Percentiles rank a stretch among this genome's conserved stretches.
phyloP scores from a whole-genome alignment of 2,888 invertebrate genomes.

The Eupeodes luniger region DNA sequence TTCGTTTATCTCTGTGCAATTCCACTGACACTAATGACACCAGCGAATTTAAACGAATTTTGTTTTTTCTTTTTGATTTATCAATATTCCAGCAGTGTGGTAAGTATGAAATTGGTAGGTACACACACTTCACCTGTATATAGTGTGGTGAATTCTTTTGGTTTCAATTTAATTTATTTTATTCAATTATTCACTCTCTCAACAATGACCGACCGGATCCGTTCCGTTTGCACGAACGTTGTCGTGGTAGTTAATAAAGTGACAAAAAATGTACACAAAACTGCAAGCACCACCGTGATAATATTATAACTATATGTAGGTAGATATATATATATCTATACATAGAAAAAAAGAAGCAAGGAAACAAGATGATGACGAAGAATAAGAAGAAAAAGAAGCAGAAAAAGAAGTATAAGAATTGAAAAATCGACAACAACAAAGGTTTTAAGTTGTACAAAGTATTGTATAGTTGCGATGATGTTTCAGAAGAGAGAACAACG shows the following conservation, averaged over 20 bases:
- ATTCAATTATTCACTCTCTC: constrained; percentile 29
- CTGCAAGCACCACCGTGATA: constrained; percentile 63
- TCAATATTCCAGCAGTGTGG: constrained; percentile 53
- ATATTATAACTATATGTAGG: background rate
- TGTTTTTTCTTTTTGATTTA: constrained; percentile 42
- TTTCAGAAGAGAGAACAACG: constrained; percentile 67
- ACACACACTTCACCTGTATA: constrained; percentile 20
- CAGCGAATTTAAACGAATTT: constrained; percentile 65
- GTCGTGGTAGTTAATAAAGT: constrained; percentile 67
- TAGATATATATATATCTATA: constrained; percentile 15
- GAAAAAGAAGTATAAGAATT: constrained; percentile 11
- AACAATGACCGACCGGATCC: constrained; percentile 41
- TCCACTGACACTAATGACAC: constrained; percentile 58
- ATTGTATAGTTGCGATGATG: constrained; percentile 28
- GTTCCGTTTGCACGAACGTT: constrained; percentile 61
- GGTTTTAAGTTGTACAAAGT: constrained; percentile 44
- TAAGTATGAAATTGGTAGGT: background rate
- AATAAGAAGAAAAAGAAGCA: background rate
- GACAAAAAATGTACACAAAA: constrained; percentile 74
- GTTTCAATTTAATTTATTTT: constrained; percentile 23
- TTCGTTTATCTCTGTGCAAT: constrained; percentile 52
- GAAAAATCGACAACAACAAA: constrained; percentile 23
- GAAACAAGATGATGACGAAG: too few species aligned
- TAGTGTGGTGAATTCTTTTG: constrained; percentile 43
- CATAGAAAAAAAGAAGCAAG: too few species aligned